A percentile compares a stretch with the other conserved stretches of the same genome.
Conservation (phyloP, 2,797 vertebrate species). For the Protonibea diacanthus region DNA sequence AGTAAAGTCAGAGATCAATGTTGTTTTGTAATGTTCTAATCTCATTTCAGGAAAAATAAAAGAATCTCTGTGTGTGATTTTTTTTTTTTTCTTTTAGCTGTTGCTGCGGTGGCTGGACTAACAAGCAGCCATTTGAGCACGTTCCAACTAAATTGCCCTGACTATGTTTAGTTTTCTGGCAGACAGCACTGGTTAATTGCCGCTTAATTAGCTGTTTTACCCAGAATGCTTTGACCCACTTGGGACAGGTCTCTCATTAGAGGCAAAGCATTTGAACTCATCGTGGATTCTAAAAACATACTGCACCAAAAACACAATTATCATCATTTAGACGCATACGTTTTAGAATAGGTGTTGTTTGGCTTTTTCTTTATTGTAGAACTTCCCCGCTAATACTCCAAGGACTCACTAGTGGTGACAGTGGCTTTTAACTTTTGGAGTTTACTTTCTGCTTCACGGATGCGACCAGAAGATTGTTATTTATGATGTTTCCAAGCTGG, state of each 20-base stretch:
- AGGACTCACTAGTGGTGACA: conserved; percentile 48
- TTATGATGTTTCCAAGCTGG: conserved; percentile 9
- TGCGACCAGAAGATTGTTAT: conserved; percentile 22
- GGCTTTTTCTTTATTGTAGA: conserved; percentile 29
- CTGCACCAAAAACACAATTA: conserved; percentile 74
- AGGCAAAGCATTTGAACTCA: conserved; percentile 72
- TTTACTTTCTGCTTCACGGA: conserved; percentile 61
- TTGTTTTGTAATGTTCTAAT: conserved; percentile 60
- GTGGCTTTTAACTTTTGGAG: conserved; percentile 58
- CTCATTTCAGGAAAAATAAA: conserved; percentile 52
- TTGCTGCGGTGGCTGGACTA: conserved; percentile 56
- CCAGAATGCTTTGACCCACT: conserved; percentile 82
- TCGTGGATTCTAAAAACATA: conserved; percentile 62
- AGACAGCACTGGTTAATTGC: conserved; percentile 85
- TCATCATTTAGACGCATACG: conserved; percentile 63
- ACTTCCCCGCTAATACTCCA: conserved; percentile 52
- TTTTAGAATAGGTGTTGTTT: conserved; percentile 73
- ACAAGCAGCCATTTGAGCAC: conserved; percentile 71
- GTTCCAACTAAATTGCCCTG: conserved; percentile 74
- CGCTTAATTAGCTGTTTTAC: conserved; percentile 86
- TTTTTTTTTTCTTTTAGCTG: conserved; percentile 11
- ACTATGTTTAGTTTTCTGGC: conserved; percentile 81
- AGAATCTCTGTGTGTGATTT: conserved; percentile 34
- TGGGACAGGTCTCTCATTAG: conserved; percentile 87
- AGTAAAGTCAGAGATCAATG: conserved; percentile 60